Evolutionary conservation across 2,797 vertebrate genomes (phyloP), one percentile per base, ranked within the genome.

Genomic region (Rhabdomys pumilio): DNA sequence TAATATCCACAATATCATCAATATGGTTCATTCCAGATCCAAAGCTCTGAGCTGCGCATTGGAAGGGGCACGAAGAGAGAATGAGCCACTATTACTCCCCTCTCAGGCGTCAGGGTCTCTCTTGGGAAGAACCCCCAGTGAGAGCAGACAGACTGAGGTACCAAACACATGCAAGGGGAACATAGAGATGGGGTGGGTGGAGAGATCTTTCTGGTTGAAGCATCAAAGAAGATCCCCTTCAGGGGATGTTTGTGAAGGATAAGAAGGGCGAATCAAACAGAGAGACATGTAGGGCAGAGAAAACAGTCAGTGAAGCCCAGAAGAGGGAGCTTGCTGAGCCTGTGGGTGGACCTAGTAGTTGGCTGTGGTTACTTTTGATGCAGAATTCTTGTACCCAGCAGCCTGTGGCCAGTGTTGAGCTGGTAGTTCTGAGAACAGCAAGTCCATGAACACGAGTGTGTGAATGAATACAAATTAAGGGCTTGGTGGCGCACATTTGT

Each of bases 401-500:
- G 53, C 65, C 67, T 38, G 75, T 63, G 83, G 50, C 86, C 79
- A 65, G 15, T n/a, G 31, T 57, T 12, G 19, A 47, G 22, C 50
- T 79, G 24, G 57, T 31, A 53, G 73, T 61, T 79, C 38, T 83
- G 82, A 53, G 59, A 92, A 41, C 47, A 80, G 55, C 63, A 75
- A 69, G 53, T 89, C 94, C 53, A 20, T 91, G 75, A 20, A 89
- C 34, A 0, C 2, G 26, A 10, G 26, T 4, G 7, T n/a, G 34
- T 59, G 73, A 86, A 76, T 95, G 86, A 88, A 75, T 61, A 73
- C 55, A 85, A 82, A 87, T 65, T 83, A 61, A 95, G 53, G 55
- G 41, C 20, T 34, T 47, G 26, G 19, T 47, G 55, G 38, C 5
- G 17, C 72, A 50, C 59, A n/a, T 59, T 24, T 50, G 59, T 89